These are phyloP conservation scores for Brienomyrus longianalis DNA, from an alignment of 2,113 vertebrate species.

Conservation along the genomic window DNA sequence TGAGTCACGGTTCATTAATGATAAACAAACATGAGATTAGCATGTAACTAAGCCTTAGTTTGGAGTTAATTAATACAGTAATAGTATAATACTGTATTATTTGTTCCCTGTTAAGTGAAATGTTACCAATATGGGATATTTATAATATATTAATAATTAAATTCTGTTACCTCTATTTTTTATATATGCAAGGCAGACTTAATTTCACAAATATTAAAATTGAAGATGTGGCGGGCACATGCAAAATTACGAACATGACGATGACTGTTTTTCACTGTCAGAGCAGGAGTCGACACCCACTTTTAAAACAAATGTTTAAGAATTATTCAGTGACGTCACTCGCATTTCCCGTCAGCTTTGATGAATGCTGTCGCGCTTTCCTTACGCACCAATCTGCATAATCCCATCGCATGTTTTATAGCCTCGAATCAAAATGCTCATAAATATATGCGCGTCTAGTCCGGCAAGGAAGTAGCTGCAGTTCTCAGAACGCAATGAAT, in stretches of 20 bases:
- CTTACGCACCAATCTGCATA: conserved; percentile 4
- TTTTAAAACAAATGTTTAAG: not conserved
- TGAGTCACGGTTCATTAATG: not conserved
- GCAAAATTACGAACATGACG: not conserved
- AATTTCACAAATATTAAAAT: not conserved
- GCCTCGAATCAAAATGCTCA: not conserved
- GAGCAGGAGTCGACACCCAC: not conserved
- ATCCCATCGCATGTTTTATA: not conserved
- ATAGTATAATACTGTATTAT: no score
- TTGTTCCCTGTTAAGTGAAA: no score
- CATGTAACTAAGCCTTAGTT: not conserved
- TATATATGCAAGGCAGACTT: not conserved
- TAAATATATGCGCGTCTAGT: not conserved
- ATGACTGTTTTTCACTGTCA: not conserved
- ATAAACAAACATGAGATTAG: not conserved
- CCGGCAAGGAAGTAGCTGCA: not conserved
- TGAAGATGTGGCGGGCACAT: not conserved
- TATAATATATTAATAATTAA: not conserved
- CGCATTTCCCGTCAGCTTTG: not conserved
- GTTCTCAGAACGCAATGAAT: not conserved
- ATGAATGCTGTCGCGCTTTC: not conserved
- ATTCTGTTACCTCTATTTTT: not conserved
- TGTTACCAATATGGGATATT: not conserved
- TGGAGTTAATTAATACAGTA: not conserved
- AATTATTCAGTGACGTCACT: not conserved